A percentile compares a stretch with the other conserved stretches of the same genome.
phyloP scores from a whole-genome alignment of 1,140 invertebrate species.

The Bombus sibiricus region DNA sequence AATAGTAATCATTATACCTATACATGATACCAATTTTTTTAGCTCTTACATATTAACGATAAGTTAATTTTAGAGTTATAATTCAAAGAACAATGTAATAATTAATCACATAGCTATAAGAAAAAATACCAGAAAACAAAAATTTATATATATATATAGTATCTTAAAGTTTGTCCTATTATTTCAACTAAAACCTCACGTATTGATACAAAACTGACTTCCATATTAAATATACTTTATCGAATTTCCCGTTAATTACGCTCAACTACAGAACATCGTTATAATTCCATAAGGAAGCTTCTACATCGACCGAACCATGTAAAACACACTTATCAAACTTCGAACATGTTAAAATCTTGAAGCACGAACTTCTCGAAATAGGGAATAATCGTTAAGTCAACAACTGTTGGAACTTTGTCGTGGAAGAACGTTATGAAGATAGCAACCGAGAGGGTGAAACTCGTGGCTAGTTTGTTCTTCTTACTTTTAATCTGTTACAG shows the following conservation, averaged over 20 bases:
- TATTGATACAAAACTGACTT: neutral
- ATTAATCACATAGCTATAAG: too few species aligned
- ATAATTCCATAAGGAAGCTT: neutral
- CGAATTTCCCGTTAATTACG: neutral
- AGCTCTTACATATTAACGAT: too few species aligned
- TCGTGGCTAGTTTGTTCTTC: conserved; percentile 3
- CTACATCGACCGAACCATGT: neutral
- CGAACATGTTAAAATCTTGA: neutral
- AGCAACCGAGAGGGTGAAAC: neutral
- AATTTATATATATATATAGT: too few species aligned
- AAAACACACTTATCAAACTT: conserved; percentile 6
- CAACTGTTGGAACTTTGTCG: conserved; percentile 21
- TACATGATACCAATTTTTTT: too few species aligned
- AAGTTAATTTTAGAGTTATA: too few species aligned
- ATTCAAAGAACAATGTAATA: too few species aligned
- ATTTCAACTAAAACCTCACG: neutral
- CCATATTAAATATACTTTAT: neutral
- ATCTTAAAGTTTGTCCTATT: too few species aligned
- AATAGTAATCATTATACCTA: too few species aligned
- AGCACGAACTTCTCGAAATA: neutral
- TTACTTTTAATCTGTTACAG: conserved; percentile 13
- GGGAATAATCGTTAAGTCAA: conserved; percentile 39
- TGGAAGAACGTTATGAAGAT: neutral
- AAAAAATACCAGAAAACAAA: too few species aligned
- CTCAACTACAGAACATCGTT: neutral